Evolutionary conservation across 1,140 invertebrate genomes (phyloP).

Genomic region (Anagrus nilaparvatae): DNA sequence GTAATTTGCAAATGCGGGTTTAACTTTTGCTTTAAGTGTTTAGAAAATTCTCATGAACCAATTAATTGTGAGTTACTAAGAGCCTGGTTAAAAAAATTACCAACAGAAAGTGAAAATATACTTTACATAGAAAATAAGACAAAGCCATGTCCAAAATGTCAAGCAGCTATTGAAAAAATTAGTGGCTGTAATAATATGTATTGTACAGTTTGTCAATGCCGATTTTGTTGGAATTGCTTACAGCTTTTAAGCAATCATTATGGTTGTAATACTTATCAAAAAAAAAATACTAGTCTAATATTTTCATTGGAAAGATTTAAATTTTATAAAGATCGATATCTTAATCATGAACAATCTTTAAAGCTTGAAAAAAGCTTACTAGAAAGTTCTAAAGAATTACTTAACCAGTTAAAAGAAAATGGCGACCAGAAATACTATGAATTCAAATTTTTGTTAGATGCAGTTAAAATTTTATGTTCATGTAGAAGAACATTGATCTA

Average conservation of each 20-base stretch:
- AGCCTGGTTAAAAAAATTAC: conserved; percentile 71
- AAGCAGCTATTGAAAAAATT: conserved; percentile 65
- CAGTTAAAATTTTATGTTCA: conserved; percentile 93
- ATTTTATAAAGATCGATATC: conserved; percentile 61
- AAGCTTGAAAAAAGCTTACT: conserved; percentile 53
- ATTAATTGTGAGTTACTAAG: conserved; percentile 57
- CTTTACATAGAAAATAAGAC: conserved; percentile 76
- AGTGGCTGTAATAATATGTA: conserved; percentile 76
- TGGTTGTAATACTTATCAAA: conserved; percentile 70
- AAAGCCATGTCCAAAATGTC: conserved; percentile 70
- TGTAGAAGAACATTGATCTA: conserved; percentile 98
- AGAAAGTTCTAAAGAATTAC: too few species aligned
- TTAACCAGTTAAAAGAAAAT: too few species aligned
- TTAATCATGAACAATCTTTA: conserved; percentile 69
- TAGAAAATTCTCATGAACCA: conserved; percentile 69
- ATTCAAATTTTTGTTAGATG: conserved; percentile 94
- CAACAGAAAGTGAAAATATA: conserved; percentile 70
- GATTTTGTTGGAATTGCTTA: conserved; percentile 68
- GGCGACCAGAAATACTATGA: too few species aligned
- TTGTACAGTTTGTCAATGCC: conserved; percentile 63
- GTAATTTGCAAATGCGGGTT: conserved; percentile 58
- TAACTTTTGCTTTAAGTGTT: conserved; percentile 61
- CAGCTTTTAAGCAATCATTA: conserved; percentile 96
- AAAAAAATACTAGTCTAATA: conserved; percentile 55
- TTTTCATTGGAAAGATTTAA: conserved; percentile 53